These are phyloP conservation scores for Planiliza haematocheilus DNA, from an alignment of 2,113 vertebrate species.

Conservation along the genomic window DNA sequence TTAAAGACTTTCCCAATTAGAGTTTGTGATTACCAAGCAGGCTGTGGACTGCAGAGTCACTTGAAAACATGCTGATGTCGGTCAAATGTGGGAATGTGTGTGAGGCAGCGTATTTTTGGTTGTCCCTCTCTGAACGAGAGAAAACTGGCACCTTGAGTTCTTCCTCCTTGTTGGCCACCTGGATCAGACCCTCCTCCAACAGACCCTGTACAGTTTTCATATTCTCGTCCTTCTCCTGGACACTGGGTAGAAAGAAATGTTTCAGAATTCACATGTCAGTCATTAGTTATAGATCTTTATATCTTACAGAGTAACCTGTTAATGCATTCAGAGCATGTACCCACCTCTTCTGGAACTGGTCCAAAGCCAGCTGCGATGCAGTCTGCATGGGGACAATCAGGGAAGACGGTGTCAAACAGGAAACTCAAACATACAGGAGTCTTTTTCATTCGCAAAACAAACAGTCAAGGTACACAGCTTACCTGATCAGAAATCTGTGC, in stretches of 20 bases:
- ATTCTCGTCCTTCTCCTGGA: conserved; percentile 92
- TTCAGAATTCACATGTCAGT: not conserved
- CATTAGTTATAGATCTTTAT: not conserved
- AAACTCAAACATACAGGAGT: not conserved
- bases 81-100: not conserved
- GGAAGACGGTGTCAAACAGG: conserved; percentile 31
- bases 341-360: conserved; percentile 83
- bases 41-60: conserved; percentile 10
- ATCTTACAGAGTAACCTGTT: not conserved
- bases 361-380: conserved; percentile 78
- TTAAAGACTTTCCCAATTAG: not conserved
- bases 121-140: not conserved
- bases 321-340: conserved; percentile 30
- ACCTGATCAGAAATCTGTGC: conserved; percentile 93
- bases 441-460: not conserved
- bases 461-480: conserved; percentile 1
- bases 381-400: conserved; percentile 57
- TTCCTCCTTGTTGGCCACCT: conserved; percentile 97
- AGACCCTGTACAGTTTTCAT: conserved; percentile 93
- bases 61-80: conserved; percentile 1
- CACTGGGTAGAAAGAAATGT: conserved; percentile 69
- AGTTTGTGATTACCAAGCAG: conserved; percentile 38
- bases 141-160: conserved; percentile 86
- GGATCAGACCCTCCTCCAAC: conserved; percentile 92
- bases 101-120: not conserved